These are phyloP conservation scores for Pseudomyrmex pallidus DNA, from an alignment of 1,140 invertebrate genomes.

Conservation along the genomic window DNA sequence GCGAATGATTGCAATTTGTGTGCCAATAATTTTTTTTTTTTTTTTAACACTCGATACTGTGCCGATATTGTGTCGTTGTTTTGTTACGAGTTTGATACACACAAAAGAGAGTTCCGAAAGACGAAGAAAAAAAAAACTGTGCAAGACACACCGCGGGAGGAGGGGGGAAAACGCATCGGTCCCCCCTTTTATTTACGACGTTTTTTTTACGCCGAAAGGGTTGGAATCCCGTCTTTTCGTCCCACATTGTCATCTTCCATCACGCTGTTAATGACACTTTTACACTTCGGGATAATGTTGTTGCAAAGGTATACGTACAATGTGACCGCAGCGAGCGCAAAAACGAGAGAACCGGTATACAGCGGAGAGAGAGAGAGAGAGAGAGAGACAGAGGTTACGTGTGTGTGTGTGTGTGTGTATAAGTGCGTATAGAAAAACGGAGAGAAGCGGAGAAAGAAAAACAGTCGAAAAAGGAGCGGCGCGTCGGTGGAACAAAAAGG, in stretches of 20 bases:
- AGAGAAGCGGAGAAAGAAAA: conserved; percentile 56
- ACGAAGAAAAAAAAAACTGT: no score
- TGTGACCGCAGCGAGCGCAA: conserved; percentile 70
- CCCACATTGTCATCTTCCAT: conserved; percentile 52
- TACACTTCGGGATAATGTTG: conserved; percentile 76
- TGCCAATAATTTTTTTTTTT: no score
- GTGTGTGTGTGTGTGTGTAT: conserved; percentile 22
- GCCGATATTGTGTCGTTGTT: no score
- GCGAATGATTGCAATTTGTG: not conserved
- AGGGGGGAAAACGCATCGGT: not conserved
- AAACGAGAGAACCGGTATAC: conserved; percentile 58
- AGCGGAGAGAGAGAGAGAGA: not conserved
- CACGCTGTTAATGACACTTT: conserved; percentile 73
- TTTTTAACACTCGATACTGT: no score
- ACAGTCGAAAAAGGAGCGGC: conserved; percentile 74
- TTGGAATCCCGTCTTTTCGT: conserved; percentile 38
- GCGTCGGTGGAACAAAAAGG: conserved; percentile 78
- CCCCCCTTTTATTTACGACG: conserved; percentile 4
- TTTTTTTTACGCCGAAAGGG: conserved; percentile 40
- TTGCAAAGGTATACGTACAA: conserved; percentile 71
- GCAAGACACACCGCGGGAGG: not conserved
- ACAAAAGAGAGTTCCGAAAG: no score
- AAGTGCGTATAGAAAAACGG: conserved; percentile 58
- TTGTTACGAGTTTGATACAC: no score
- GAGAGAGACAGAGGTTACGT: not conserved